Conservation (phyloP, 2,888 invertebrate species). For the Neoscelio sp. region DNA sequence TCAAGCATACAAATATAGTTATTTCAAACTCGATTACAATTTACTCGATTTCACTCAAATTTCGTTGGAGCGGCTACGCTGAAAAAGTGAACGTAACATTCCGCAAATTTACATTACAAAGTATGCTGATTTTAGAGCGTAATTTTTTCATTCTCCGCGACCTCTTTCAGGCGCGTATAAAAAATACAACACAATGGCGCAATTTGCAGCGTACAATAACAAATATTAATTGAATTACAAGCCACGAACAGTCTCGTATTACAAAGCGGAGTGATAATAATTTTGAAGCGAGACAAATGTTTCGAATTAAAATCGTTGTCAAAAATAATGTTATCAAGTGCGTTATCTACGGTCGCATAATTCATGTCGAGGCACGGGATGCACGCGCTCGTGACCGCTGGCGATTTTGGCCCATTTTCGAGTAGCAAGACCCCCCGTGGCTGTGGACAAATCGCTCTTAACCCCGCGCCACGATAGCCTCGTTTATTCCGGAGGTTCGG, state of each 20-base stretch:
- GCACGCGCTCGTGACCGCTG: conserved; percentile 27
- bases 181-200: no score
- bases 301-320: conserved; percentile 54
- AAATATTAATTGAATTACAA: conserved; percentile 54
- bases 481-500: conserved; percentile 70
- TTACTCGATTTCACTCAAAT: no score
- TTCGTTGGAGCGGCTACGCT: no score
- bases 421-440: conserved; percentile 65
- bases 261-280: conserved; percentile 36
- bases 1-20: no score
- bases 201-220: conserved; percentile 33
- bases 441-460: conserved; percentile 62
- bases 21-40: no score
- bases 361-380: conserved; percentile 36
- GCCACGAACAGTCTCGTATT: neutral
- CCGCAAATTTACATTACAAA: no score
- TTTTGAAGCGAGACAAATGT: conserved; percentile 47
- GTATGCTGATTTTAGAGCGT: no score
- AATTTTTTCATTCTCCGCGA: no score
- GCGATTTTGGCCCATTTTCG: conserved; percentile 63
- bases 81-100: no score
- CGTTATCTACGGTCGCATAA: conserved; percentile 54
- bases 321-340: conserved; percentile 57
- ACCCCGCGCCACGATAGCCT: conserved; percentile 61
- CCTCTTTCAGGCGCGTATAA: no score